These are phyloP conservation scores for Ophraella communa DNA, from an alignment of 2,888 invertebrate genomes.

Conservation along the genomic window DNA sequence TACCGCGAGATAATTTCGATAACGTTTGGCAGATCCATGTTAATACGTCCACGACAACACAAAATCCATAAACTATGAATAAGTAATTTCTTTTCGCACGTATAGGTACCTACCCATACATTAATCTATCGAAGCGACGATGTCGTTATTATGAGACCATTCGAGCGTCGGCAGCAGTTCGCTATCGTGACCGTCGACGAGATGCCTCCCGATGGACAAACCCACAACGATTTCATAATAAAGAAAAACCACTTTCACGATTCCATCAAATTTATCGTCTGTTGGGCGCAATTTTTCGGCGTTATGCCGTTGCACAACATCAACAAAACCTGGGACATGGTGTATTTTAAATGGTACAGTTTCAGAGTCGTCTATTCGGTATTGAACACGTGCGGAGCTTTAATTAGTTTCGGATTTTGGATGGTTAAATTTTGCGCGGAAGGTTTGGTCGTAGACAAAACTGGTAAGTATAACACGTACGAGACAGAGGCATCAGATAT, in stretches of 20 bases:
- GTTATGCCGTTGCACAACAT: constrained; percentile 50
- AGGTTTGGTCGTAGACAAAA: constrained; percentile 49
- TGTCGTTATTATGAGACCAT: too few species aligned
- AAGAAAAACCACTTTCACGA: constrained; percentile 43
- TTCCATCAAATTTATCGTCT: constrained; percentile 46
- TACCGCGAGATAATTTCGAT: constrained; percentile 15
- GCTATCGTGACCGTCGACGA: background rate
- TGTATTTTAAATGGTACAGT: constrained; percentile 49
- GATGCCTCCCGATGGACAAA: background rate
- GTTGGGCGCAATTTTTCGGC: constrained; percentile 51
- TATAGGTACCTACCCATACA: too few species aligned
- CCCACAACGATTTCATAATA: constrained; percentile 14
- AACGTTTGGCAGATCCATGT: background rate
- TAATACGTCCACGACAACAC: background rate
- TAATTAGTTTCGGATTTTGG: constrained; percentile 46
- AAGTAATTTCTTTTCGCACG: too few species aligned
- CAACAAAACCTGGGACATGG: constrained; percentile 38
- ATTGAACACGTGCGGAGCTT: constrained; percentile 44
- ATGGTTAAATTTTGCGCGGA: constrained; percentile 45
- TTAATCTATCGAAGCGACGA: too few species aligned
- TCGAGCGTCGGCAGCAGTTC: too few species aligned
- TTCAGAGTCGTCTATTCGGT: constrained; percentile 43
- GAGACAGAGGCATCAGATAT: too few species aligned
- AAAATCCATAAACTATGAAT: too few species aligned
- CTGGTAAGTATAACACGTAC: constrained; percentile 49